Conservation (phyloP, 2,888 invertebrate species). For the Melolontha melolontha region DNA sequence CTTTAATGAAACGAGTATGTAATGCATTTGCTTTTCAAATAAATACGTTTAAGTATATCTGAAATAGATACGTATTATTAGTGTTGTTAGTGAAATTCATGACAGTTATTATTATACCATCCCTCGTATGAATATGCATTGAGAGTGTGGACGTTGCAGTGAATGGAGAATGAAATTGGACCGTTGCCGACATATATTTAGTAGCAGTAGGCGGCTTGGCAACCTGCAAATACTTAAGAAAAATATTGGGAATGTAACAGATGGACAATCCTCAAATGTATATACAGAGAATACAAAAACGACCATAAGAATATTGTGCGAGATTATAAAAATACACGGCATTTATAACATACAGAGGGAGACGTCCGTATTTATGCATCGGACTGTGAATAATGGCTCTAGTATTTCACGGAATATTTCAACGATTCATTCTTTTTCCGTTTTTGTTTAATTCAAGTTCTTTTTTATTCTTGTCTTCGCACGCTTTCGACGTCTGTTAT, state of each 20-base stretch:
- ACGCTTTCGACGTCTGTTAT: constrained; percentile 1
- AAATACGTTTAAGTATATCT: too few relatives aligned
- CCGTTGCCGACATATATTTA: constrained; percentile 67
- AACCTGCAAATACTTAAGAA: constrained; percentile 64
- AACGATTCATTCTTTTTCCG: constrained; percentile 24
- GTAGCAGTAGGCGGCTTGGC: constrained; percentile 67
- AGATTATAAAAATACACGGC: constrained; percentile 42
- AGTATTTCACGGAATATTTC: constrained; percentile 40
- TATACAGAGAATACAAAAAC: constrained; percentile 48
- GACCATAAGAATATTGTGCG: constrained; percentile 43
- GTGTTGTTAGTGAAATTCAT: constrained; percentile 2
- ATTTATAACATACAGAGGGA: constrained; percentile 40
- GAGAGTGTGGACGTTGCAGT: constrained; percentile 51
- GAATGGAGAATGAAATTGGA: constrained; percentile 68
- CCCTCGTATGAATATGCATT: constrained; percentile 40
- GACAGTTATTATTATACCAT: constrained; percentile 19
- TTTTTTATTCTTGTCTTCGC: neutral
- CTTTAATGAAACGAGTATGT: too few relatives aligned
- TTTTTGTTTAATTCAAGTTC: neutral
- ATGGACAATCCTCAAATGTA: constrained; percentile 62
- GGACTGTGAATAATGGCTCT: constrained; percentile 41
- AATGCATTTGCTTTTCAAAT: too few relatives aligned
- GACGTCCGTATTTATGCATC: constrained; percentile 39
- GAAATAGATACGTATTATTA: too few relatives aligned
- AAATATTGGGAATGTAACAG: constrained; percentile 63